Conservation (phyloP, 1,140 invertebrate genomes). For the Leptopilina clavipes region DNA sequence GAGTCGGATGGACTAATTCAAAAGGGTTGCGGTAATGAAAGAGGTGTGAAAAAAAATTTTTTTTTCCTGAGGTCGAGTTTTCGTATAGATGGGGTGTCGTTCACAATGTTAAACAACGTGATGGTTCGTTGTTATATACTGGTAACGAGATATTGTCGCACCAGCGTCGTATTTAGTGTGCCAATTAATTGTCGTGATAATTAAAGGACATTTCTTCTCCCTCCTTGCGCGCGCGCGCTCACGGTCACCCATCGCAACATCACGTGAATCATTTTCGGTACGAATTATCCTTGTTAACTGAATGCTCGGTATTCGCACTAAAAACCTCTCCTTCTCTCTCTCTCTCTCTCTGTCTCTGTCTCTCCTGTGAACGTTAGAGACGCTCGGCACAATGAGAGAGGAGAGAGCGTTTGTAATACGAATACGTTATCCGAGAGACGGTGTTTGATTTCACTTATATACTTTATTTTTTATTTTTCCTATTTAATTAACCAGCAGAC, state of each 20-base stretch:
- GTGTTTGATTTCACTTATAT: conserved; percentile 14
- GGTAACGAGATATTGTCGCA: conserved; percentile 31
- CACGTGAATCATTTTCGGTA: conserved; percentile 31
- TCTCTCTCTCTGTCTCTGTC: too few relatives aligned
- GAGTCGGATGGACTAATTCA: neutral
- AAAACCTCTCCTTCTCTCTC: neutral
- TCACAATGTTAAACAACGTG: conserved; percentile 5
- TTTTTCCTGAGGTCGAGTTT: too few relatives aligned
- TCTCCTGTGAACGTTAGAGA: neutral
- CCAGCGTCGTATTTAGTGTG: conserved; percentile 18
- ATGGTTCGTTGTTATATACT: conserved; percentile 2
- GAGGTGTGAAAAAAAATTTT: neutral
- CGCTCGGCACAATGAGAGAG: neutral
- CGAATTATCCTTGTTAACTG: conserved; percentile 33
- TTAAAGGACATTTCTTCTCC: conserved; percentile 31
- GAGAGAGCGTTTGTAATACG: conserved; percentile 15
- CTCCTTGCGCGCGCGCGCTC: too few relatives aligned
- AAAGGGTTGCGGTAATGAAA: neutral
- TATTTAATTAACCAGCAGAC: conserved; percentile 7
- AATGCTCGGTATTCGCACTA: conserved; percentile 24
- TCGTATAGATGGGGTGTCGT: neutral
- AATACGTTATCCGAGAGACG: conserved; percentile 20
- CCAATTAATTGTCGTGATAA: conserved; percentile 32
- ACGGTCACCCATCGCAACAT: neutral
- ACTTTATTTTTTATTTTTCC: neutral